Evolutionary conservation across 2,888 invertebrate species (phyloP).

Genomic region (Ctena decussata): DNA sequence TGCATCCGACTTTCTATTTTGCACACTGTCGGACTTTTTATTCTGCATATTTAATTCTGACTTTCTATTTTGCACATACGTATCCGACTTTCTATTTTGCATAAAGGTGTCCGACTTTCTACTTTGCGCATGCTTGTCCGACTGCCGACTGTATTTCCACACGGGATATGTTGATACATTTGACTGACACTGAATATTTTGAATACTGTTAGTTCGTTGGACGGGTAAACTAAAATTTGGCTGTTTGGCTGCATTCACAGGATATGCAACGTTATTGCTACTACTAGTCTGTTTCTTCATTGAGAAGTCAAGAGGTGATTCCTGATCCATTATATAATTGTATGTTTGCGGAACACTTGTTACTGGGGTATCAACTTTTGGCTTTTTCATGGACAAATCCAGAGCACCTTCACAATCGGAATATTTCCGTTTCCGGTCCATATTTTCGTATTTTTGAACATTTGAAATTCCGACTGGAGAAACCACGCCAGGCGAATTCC

Average conservation of each 20-base stretch:
- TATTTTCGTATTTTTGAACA: not conserved
- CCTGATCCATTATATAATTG: not conserved
- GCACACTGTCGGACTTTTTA: too few species aligned
- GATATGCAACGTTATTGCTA: not conserved
- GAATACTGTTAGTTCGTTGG: not conserved
- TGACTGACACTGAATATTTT: too few species aligned
- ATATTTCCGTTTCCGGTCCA: constrained; percentile 52
- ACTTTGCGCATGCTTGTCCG: too few species aligned
- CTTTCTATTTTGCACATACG: too few species aligned
- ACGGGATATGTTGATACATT: too few species aligned
- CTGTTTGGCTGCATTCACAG: not conserved
- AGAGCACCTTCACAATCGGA: constrained; percentile 38
- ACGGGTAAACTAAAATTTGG: not conserved
- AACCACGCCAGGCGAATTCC: not conserved
- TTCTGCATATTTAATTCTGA: too few species aligned
- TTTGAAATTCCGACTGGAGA: not conserved
- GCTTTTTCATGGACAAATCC: constrained; percentile 56
- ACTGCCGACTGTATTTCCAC: too few species aligned
- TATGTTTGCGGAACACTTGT: not conserved
- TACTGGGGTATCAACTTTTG: constrained; percentile 9
- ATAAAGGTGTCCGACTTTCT: too few species aligned
- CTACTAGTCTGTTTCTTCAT: constrained; percentile 27
- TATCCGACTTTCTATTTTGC: too few species aligned
- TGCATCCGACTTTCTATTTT: too few species aligned
- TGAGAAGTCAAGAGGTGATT: constrained; percentile 57